Evolutionary conservation across 1,140 invertebrate species (phyloP).

Genomic region (Oncopeltus fasciatus): DNA sequence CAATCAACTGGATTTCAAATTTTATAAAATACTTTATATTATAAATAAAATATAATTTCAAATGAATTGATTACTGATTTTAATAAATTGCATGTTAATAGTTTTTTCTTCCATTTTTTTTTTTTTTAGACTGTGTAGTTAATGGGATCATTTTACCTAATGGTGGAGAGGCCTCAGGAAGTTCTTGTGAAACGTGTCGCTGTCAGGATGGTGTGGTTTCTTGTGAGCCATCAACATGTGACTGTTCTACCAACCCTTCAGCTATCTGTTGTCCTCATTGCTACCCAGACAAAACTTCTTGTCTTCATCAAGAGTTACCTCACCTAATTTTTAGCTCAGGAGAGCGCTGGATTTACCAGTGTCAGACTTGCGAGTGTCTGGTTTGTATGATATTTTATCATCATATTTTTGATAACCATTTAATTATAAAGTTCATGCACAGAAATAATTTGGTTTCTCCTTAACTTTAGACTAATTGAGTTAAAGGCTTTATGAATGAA

Average conservation of each 20-base stretch:
- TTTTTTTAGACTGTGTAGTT: slow-evolving; percentile 42
- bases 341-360: slow-evolving; percentile 76
- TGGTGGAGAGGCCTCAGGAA: slow-evolving; percentile 35
- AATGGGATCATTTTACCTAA: slow-evolving; percentile 40
- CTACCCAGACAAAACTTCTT: slow-evolving; percentile 45
- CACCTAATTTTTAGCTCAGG: slow-evolving; percentile 60
- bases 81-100: no score
- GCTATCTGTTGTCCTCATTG: slow-evolving; percentile 59
- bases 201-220: slow-evolving; percentile 46
- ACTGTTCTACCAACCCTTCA: slow-evolving; percentile 32
- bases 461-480: no score
- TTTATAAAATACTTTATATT: no score
- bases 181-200: slow-evolving; percentile 43
- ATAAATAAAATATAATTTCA: no score
- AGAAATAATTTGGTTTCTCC: no score
- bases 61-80: no score
- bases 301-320: slow-evolving; percentile 60
- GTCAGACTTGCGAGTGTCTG: slow-evolving; percentile 78
- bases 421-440: no score
- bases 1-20: no score
- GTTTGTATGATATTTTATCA: no score
- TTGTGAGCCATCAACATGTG: slow-evolving; percentile 43
- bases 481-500: background rate
- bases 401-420: no score
- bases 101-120: no score